These are phyloP conservation scores for Mastomys natalensis DNA, from an alignment of 2,113 vertebrate species.

Conservation along the genomic window DNA sequence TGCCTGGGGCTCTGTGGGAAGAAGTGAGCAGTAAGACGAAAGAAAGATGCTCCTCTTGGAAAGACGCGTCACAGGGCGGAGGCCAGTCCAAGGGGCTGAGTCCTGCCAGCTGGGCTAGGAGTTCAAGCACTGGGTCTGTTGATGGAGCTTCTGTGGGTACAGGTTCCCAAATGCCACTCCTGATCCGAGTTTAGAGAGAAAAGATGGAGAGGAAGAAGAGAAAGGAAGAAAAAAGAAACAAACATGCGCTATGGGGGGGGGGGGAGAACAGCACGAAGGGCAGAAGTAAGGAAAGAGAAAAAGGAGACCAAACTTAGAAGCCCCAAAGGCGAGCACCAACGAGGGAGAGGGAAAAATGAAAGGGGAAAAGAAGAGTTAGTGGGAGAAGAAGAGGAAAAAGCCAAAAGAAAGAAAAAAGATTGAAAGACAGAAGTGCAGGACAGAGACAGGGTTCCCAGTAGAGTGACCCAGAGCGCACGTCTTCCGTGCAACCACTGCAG, in stretches of 20 bases:
- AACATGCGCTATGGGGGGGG: neutral
- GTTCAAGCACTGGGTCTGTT: rapidly evolving
- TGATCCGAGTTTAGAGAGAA: neutral
- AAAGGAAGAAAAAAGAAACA: neutral
- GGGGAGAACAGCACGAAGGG: neutral
- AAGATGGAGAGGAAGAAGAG: neutral
- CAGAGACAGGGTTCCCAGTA: too few species aligned
- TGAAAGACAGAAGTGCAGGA: neutral
- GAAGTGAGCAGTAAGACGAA: neutral
- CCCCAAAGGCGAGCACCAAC: rapidly evolving
- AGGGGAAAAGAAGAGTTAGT: neutral
- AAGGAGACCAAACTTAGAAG: neutral
- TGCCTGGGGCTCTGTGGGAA: neutral
- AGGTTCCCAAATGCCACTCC: neutral
- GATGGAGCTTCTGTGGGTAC: rapidly evolving
- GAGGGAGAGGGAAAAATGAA: neutral
- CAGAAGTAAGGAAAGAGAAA: neutral
- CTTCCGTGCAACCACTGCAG: rapidly evolving
- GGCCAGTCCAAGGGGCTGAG: neutral
- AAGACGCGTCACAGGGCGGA: neutral
- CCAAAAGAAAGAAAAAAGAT: too few species aligned
- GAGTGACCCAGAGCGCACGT: rapidly evolving
- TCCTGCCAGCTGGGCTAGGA: rapidly evolving
- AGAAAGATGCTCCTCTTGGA: neutral
- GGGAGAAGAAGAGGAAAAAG: neutral